Base-by-base conservation (phyloP, 2,888 invertebrate genomes). In the Zygaena filipendulae region DNA sequence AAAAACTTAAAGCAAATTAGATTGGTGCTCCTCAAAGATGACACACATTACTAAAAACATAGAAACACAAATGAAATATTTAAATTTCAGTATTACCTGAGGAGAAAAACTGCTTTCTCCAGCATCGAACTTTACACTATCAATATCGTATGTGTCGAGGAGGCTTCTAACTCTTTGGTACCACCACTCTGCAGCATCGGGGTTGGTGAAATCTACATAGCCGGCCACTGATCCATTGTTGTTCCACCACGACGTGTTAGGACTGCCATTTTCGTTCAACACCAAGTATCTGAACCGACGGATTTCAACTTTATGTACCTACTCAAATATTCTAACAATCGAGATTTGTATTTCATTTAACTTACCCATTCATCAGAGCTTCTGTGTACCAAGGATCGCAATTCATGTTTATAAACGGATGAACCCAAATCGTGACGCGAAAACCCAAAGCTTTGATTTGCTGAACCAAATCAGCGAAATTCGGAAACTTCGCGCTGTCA, bases 61-160 rank as follows among this genome's bases (percentile, higher is more conserved):
- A n/a, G n/a, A n/a, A n/a, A n/a, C n/a, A n/a, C n/a, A n/a, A n/a
- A n/a, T n/a, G n/a, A n/a, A n/a, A n/a, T n/a, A n/a, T n/a, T n/a
- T n/a, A n/a, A n/a, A n/a, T n/a, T n/a, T n/a, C n/a, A n/a, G 7
- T 16, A 16, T 32, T 32, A 84, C 79, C 59, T 84, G 79, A 2
- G 88, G 87, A 1, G 85, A 58, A 71, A 84, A 90, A 30, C 84
- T 83, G 11, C 80, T 72, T 59, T 92, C 91, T 7, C 92, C 93
- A 13, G 90, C 92, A 47, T 92, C 91, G 49, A 92, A 92, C 62
- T 92, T 92, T 43, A 90, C 87, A 39, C 88, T 86, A 42, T 90
- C 87, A 10, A 93, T 83, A 2, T 84, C 86, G 27, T 85, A 84
- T 4, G 80, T 68, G 0, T 71, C 62, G 33, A 84, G 68, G 3